Evolutionary conservation across 2,113 vertebrate genomes (phyloP).

Genomic region (Gorsachius goisagi): DNA sequence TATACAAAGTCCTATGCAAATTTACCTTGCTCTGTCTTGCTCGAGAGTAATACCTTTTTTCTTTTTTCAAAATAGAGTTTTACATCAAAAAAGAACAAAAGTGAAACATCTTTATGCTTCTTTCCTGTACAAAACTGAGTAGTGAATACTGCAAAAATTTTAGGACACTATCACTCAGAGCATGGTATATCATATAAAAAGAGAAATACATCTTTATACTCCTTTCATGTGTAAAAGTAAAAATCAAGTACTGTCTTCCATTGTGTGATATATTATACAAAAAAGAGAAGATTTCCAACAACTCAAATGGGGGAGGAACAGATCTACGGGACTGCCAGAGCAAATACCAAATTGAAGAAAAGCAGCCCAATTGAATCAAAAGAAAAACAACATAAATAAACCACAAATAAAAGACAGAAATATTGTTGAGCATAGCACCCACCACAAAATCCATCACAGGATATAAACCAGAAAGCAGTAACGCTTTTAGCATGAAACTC

Average conservation of each 20-base stretch:
- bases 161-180: background rate
- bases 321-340: background rate
- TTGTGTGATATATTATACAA: background rate
- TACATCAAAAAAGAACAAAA: background rate
- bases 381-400: conserved; percentile 8
- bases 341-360: background rate
- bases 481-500: background rate
- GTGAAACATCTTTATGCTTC: background rate
- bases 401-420: conserved; percentile 10
- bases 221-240: background rate
- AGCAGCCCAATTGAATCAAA: background rate
- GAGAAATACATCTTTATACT: background rate
- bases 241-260: background rate
- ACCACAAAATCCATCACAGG: background rate
- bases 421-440: background rate
- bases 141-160: background rate
- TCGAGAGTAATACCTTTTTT: background rate
- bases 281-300: background rate
- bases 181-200: background rate
- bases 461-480: background rate
- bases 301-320: background rate
- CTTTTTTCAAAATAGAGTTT: background rate
- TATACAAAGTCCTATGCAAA: background rate
- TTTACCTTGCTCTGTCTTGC: background rate
- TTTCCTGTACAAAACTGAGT: background rate